Percentiles rank a stretch among this genome's conserved stretches.
phyloP scores from a whole-genome alignment of 53 echinoderm and acorn worm genomes.

The Henricia sp. region DNA sequence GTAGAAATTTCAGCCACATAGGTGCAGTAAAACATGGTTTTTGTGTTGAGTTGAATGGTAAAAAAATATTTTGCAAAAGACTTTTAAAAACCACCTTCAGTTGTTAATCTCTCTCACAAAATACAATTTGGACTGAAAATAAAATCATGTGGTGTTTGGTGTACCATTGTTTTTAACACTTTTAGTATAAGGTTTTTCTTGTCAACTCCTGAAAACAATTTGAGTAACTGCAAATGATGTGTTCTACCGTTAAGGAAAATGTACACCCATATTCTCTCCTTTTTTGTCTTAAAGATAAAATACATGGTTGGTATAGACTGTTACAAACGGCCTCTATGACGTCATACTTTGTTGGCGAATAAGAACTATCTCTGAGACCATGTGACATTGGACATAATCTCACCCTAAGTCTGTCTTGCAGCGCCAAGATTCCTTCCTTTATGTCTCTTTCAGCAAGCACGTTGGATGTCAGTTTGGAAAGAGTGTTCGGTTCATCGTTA shows the following conservation, averaged over 20 bases:
- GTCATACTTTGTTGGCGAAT: background rate
- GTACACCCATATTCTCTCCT: background rate
- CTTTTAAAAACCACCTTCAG: too few species aligned
- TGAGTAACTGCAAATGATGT: background rate
- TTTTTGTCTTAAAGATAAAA: background rate
- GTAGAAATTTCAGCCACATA: too few species aligned
- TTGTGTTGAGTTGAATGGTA: too few species aligned
- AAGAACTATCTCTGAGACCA: background rate
- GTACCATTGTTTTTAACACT: too few species aligned
- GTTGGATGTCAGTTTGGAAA: background rate
- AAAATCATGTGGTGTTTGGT: too few species aligned
- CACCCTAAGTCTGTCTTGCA: slow-evolving; percentile 55
- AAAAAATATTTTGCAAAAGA: too few species aligned
- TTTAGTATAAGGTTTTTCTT: too few species aligned
- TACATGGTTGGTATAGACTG: background rate
- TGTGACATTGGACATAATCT: background rate
- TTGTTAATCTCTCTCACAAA: too few species aligned
- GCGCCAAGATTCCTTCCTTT: slow-evolving; percentile 37
- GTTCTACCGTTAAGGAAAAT: background rate
- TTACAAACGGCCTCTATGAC: background rate
- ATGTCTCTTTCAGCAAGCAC: slow-evolving; percentile 43
- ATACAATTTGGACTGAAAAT: too few species aligned
- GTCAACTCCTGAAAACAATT: background rate
- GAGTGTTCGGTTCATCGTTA: too few species aligned
- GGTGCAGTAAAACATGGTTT: too few species aligned